Evolutionary conservation across 1,140 invertebrate genomes (phyloP), one percentile per base, ranked within the genome.

Genomic region (Medauroidea extradentata): DNA sequence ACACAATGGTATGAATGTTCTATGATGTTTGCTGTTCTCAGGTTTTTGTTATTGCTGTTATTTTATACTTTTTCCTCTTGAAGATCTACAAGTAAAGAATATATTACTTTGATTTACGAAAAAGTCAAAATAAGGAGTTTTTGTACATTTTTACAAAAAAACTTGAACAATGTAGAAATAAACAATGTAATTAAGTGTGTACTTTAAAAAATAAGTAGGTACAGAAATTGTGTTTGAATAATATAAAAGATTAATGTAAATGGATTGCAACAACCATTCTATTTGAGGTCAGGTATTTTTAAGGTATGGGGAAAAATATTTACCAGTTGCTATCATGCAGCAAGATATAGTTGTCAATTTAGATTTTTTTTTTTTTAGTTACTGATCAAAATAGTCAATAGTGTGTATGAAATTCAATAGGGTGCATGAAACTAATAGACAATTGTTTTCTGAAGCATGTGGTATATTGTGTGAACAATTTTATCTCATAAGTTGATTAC

Each of bases 71-170:
- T 34, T 7, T 34, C 11, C 29, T 34, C 29, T 34, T 34, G 5
- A 34, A 34, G 29, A 34, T 7, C 4, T 34, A 34, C 29, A 34
- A 34, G 11, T 34, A 34, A 34, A 34, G 29, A 34, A 34, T 34
- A 4, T 34, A 34, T 34, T 34, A 7, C 29, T 34, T 34, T 34
- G 4, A 34, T 34, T 34, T 34, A 34, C 4, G 29, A n/a, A n/a
- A 34, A 34, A 34, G 44, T 39, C 25, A 57, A 57, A 27, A 57
- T 44, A 38, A 61, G 27, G 43, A 61, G 57, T 61, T 61, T 34
- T 61, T 61, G 54, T 61, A 61, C 60, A 61, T 61, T 61, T 61
- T 61, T 61, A 61, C 54, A 61, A 61, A 57, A 57, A 34, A 34
- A 4, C 11, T 34, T 34, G 11, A 34, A 34, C 11, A 34, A 34